phyloP scores from a whole-genome alignment of 2,888 invertebrate species.

The Eupsilia transversa region DNA sequence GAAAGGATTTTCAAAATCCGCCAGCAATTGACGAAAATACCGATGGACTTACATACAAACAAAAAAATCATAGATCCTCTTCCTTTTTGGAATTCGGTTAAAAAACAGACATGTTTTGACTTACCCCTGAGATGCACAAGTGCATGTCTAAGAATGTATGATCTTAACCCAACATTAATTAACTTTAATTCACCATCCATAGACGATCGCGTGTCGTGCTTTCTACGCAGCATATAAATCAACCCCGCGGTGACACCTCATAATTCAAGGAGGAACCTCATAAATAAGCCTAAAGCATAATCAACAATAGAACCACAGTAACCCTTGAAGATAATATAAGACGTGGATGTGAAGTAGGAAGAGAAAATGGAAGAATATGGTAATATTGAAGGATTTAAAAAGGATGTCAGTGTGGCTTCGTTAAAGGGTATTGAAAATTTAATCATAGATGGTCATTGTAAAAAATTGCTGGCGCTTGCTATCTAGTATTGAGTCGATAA shows the following conservation, averaged over 20 bases:
- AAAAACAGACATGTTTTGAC: no score
- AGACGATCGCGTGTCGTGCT: constrained; percentile 50
- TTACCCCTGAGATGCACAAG: background rate
- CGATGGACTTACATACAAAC: no score
- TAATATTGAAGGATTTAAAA: constrained; percentile 43
- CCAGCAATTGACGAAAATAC: no score
- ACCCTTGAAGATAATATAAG: constrained; percentile 58
- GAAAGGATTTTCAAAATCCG: no score
- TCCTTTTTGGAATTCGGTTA: no score
- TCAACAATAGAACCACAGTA: constrained; percentile 66
- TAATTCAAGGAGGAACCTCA: constrained; percentile 61
- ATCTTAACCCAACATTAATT: constrained; percentile 44
- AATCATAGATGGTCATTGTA: constrained; percentile 28
- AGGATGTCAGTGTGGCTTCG: constrained; percentile 21
- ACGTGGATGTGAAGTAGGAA: constrained; percentile 53
- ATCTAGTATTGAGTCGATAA: background rate
- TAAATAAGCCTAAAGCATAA: constrained; percentile 67
- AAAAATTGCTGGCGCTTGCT: constrained; percentile 2
- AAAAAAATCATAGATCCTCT: no score
- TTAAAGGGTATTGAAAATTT: constrained; percentile 32
- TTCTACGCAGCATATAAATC: constrained; percentile 58
- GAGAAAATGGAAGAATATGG: constrained; percentile 33
- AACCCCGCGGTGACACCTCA: constrained; percentile 63
- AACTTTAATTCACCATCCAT: constrained; percentile 40
- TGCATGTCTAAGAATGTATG: background rate